Conservation (phyloP, 2,888 invertebrate species). For the Epsilonema sp. region DNA sequence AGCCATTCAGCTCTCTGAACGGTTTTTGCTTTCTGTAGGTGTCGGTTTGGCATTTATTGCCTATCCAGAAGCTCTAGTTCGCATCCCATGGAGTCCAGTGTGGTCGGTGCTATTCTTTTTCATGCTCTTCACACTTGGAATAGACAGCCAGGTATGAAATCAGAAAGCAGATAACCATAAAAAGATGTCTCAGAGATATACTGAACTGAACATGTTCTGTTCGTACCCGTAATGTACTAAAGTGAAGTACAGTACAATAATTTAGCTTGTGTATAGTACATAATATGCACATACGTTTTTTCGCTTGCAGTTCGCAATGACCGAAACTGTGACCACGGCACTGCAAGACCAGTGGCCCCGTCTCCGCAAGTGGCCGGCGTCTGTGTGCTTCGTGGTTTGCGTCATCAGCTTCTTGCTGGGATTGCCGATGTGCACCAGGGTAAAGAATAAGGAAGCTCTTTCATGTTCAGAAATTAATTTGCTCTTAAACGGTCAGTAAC, state of each 20-base stretch:
- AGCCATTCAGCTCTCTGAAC: too few species aligned
- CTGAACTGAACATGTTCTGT: too few species aligned
- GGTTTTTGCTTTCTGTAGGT: constrained; percentile 5
- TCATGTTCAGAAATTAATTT: not conserved
- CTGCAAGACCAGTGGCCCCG: constrained; percentile 31
- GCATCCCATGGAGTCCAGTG: constrained; percentile 8
- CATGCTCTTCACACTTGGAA: constrained; percentile 9
- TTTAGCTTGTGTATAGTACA: too few species aligned
- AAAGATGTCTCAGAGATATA: too few species aligned
- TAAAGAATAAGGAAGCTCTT: constrained; percentile 11
- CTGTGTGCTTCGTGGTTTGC: constrained; percentile 15
- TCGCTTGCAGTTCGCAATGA: constrained; percentile 41
- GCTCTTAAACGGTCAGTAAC: too few species aligned
- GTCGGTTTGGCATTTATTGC: constrained; percentile 10
- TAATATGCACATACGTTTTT: too few species aligned
- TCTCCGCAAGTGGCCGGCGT: constrained; percentile 30
- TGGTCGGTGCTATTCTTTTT: constrained; percentile 10
- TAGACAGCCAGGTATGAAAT: constrained; percentile 12
- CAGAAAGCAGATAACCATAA: too few species aligned
- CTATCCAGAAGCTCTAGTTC: constrained; percentile 8
- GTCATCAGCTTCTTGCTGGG: constrained; percentile 19
- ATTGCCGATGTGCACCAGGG: constrained; percentile 15
- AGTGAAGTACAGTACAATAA: too few species aligned
- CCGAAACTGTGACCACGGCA: constrained; percentile 30
- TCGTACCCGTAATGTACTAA: too few species aligned